phyloP scores from a whole-genome alignment of 92 coral and sea anemone species.

The Desmophyllum pertusum region DNA sequence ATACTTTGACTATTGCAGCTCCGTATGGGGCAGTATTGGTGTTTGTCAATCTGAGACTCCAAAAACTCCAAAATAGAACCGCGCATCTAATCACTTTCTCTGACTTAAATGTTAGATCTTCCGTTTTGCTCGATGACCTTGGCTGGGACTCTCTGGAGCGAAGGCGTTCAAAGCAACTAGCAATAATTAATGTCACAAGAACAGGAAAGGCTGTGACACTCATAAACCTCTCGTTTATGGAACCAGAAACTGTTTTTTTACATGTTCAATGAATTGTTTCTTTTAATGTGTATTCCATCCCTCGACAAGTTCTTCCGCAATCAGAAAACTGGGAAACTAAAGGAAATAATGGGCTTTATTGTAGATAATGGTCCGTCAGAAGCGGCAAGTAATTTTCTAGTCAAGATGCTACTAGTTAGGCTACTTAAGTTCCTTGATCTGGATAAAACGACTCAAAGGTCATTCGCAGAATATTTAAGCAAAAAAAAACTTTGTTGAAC shows the following conservation, averaged over 20 bases:
- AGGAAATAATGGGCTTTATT: slow-evolving; percentile 57
- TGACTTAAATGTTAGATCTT: too few relatives aligned
- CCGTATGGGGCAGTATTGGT: too few relatives aligned
- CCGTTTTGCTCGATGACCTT: too few relatives aligned
- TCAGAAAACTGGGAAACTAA: slow-evolving; percentile 58
- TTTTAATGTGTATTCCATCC: slow-evolving; percentile 44
- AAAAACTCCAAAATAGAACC: too few relatives aligned
- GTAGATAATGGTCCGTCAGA: slow-evolving; percentile 81
- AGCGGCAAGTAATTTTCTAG: slow-evolving; percentile 35
- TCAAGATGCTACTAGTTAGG: slow-evolving; percentile 15
- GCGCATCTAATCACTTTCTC: too few relatives aligned
- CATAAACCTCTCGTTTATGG: slow-evolving; percentile 43
- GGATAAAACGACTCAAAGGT: slow-evolving; percentile 37
- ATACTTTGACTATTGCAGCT: too few relatives aligned
- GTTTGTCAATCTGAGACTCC: too few relatives aligned
- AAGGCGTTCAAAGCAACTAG: too few relatives aligned
- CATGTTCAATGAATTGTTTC: slow-evolving; percentile 60
- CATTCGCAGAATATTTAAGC: slow-evolving; percentile 57
- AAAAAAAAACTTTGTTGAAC: slow-evolving; percentile 60
- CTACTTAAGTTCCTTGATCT: background rate
- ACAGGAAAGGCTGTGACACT: slow-evolving; percentile 53
- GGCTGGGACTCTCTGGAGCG: too few relatives aligned
- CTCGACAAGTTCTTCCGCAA: slow-evolving; percentile 50
- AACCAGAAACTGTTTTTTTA: slow-evolving; percentile 62
- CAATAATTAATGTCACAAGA: slow-evolving; percentile 48